Conservation (phyloP, 2,888 invertebrate genomes). For the Schizotus pectinicornis region DNA sequence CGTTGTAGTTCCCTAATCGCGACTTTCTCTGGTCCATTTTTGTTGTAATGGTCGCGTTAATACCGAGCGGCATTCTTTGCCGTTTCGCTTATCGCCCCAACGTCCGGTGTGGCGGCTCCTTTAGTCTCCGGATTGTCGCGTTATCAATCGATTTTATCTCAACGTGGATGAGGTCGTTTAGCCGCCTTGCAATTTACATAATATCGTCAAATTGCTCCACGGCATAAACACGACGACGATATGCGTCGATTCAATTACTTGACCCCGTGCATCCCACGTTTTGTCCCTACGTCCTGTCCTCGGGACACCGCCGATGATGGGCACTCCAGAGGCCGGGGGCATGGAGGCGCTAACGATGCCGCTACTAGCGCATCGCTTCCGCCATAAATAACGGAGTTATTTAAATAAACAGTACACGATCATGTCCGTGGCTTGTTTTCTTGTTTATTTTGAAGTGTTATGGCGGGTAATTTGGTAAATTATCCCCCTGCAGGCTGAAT, state of each 20-base stretch:
- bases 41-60: too few relatives aligned
- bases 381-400: slow-evolving; percentile 46
- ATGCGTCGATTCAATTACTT: slow-evolving; percentile 35
- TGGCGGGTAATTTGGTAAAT: slow-evolving; percentile 63
- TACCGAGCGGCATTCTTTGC: too few relatives aligned
- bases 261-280: slow-evolving; percentile 37
- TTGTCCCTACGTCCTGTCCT: too few relatives aligned
- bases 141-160: too few relatives aligned
- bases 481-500: slow-evolving; percentile 67
- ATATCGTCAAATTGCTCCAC: slow-evolving; percentile 28
- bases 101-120: too few relatives aligned
- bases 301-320: too few relatives aligned
- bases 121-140: too few relatives aligned
- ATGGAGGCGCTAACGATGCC: slow-evolving; percentile 40
- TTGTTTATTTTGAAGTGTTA: slow-evolving; percentile 61
- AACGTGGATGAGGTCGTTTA: slow-evolving; percentile 29
- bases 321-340: slow-evolving; percentile 24
- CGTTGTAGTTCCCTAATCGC: too few relatives aligned
- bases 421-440: slow-evolving; percentile 55
- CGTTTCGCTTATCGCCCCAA: too few relatives aligned
- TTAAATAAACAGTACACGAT: slow-evolving; percentile 60
- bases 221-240: slow-evolving; percentile 25
- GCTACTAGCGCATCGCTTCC: slow-evolving; percentile 33
- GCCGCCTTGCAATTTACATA: slow-evolving; percentile 31
- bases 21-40: too few relatives aligned